Conservation (phyloP, 2,888 invertebrate species). For the Tribolium freemani region DNA sequence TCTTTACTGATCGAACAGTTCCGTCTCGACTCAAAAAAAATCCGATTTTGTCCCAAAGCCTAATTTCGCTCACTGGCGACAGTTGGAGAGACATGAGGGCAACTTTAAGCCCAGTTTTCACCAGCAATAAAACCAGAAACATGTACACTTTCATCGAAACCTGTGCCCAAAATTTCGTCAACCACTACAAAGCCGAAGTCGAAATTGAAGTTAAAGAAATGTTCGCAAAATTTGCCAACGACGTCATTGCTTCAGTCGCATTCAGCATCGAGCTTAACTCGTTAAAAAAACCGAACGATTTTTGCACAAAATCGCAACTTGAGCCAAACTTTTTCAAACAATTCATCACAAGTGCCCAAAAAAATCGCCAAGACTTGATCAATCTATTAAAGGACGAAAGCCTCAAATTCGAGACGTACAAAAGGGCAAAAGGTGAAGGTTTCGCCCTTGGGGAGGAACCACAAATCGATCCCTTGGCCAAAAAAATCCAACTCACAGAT, state of each 20-base stretch:
- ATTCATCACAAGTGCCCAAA: background rate
- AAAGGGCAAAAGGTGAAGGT: conserved; percentile 35
- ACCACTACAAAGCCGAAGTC: conserved; percentile 48
- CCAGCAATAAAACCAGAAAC: conserved; percentile 62
- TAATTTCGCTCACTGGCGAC: conserved; percentile 55
- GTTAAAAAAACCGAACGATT: conserved; percentile 68
- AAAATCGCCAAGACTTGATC: background rate
- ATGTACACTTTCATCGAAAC: conserved; percentile 63
- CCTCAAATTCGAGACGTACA: conserved; percentile 36
- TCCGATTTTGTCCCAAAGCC: conserved; percentile 56
- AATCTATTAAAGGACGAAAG: conserved; percentile 67
- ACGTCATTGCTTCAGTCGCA: conserved; percentile 71
- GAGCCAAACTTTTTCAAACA: background rate
- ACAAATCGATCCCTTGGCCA: conserved; percentile 1
- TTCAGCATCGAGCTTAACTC: conserved; percentile 73
- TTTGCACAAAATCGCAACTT: conserved; percentile 64
- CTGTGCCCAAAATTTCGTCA: conserved; percentile 43
- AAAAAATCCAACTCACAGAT: conserved; percentile 10
- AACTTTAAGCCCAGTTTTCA: conserved; percentile 65
- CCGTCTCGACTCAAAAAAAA: background rate
- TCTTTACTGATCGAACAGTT: conserved; percentile 69
- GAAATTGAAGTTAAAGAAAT: conserved; percentile 66
- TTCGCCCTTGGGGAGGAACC: conserved; percentile 51
- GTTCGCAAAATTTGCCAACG: conserved; percentile 68
- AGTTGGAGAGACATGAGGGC: conserved; percentile 65